A percentile compares a stretch with the other conserved stretches of the same genome.
Evolutionary conservation across 2,797 vertebrate genomes (phyloP).

Genomic region (Rhinogobio ventralis): DNA sequence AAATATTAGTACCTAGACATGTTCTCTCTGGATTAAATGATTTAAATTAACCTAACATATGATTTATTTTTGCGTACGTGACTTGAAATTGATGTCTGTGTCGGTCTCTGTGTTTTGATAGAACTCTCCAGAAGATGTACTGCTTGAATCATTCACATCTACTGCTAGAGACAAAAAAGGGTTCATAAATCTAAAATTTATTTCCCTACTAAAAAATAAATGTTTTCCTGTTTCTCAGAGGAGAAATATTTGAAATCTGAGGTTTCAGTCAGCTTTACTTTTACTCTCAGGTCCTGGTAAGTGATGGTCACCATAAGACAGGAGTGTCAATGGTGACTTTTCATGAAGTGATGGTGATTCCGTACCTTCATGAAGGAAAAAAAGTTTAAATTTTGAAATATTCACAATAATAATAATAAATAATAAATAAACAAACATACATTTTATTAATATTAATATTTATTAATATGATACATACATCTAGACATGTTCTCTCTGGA

Average conservation of each 20-base stretch:
- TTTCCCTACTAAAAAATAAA: neutral
- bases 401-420: neutral
- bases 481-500: neutral
- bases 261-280: constrained; percentile 2
- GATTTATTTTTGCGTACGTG: constrained; percentile 34
- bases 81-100: constrained; percentile 9
- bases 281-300: neutral
- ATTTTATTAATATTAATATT: neutral
- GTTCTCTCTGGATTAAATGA: neutral
- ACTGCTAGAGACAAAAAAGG: constrained; percentile 8
- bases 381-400: neutral
- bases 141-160: constrained; percentile 47
- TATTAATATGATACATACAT: neutral
- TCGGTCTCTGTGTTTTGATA: constrained; percentile 47
- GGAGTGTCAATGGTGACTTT: neutral
- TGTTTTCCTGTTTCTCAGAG: neutral
- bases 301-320: neutral
- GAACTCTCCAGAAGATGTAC: constrained; percentile 58
- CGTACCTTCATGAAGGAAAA: neutral
- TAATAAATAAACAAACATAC: neutral
- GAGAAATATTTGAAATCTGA: neutral
- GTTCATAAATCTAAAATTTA: neutral
- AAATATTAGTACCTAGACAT: neutral
- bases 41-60: neutral
- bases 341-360: constrained; percentile 9